A percentile compares a stretch with the other conserved stretches of the same genome.
Evolutionary conservation across 2,113 vertebrate species (phyloP).

Genomic region (Hyperopisus bebe): DNA sequence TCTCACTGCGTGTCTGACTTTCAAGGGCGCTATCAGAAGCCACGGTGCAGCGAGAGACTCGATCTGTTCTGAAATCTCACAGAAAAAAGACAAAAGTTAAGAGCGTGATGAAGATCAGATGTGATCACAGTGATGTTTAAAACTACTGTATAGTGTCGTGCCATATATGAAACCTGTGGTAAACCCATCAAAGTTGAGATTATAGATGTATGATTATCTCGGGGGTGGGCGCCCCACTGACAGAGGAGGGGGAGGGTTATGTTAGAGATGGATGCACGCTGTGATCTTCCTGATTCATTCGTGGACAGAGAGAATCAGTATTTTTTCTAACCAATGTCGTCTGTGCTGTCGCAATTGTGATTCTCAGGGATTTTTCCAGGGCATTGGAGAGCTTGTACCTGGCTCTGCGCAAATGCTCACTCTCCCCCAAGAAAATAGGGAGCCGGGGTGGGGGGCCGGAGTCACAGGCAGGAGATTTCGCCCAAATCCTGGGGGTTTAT

Average conservation of each 20-base stretch:
- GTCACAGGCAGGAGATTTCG: neutral
- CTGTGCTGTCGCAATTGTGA: neutral
- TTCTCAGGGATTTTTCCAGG: neutral
- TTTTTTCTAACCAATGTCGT: neutral
- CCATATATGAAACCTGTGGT: neutral
- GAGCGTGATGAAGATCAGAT: neutral
- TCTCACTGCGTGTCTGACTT: conserved; percentile 28
- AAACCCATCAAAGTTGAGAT: neutral
- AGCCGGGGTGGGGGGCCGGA: neutral
- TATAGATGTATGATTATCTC: neutral
- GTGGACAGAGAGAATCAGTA: neutral
- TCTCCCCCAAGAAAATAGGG: neutral
- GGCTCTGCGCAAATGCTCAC: neutral
- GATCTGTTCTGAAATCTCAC: neutral
- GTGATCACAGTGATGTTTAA: neutral
- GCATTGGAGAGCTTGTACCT: neutral
- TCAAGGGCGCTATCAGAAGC: conserved; percentile 1
- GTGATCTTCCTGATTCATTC: neutral
- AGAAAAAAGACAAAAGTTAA: neutral
- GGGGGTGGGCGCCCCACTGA: neutral
- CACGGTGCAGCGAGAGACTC: neutral
- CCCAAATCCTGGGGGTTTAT: neutral
- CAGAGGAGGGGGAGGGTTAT: neutral
- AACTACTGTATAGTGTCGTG: neutral
- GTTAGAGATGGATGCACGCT: neutral